Evolutionary conservation across 2,888 invertebrate species (phyloP), one percentile per base, ranked within the genome.

Genomic region (Lathronympha strigana): DNA sequence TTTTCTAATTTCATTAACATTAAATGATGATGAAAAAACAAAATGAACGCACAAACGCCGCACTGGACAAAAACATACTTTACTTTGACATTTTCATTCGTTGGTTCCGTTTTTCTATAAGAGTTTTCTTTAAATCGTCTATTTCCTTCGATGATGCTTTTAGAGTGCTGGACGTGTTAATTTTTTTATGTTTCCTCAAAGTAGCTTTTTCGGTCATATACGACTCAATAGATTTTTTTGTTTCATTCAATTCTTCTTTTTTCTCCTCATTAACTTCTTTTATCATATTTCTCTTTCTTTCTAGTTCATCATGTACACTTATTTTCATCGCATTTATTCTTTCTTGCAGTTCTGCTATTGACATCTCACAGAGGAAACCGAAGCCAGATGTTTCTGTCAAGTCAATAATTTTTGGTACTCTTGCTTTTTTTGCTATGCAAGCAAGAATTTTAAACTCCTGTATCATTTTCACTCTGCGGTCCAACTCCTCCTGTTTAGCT

Each of bases 291-390:
- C 81, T 89, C 73, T 93, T 93, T 50, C 75, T 82, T 61, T 93
- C 88, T 19, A 94, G 73, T 74, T 94, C 93, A 63, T 93, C 92
- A 68, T 91, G 81, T 67, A 94, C 79, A 17, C 84, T 83, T 31
- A 93, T 86, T 79, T 93, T 94, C 71, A 93, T 81, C 23, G 88
- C 73, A 58, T 72, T 77, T 36, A 94, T 74, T 60, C 93, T 84
- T 77, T 94, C 94, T 74, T 93, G 93, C 54, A 94, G 76, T 80
- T 95, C 94, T 6, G 93, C 93, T 53, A 94, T 88, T 0, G 94
- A 94, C 94, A 95, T 94, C 86, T 95, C 94, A 78, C 93, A 93
- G 25, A 94, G 73, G 11, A 94, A 83, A 0, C 94, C 94, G 15
- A 94, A 73, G 43, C 93, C 93, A 28, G 93, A 86, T 15, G 92